A percentile compares a stretch with the other conserved stretches of the same genome.
These are phyloP conservation scores for Macrochelys suwanniensis DNA, from an alignment of 2,797 vertebrate genomes.

Conservation along the genomic window DNA sequence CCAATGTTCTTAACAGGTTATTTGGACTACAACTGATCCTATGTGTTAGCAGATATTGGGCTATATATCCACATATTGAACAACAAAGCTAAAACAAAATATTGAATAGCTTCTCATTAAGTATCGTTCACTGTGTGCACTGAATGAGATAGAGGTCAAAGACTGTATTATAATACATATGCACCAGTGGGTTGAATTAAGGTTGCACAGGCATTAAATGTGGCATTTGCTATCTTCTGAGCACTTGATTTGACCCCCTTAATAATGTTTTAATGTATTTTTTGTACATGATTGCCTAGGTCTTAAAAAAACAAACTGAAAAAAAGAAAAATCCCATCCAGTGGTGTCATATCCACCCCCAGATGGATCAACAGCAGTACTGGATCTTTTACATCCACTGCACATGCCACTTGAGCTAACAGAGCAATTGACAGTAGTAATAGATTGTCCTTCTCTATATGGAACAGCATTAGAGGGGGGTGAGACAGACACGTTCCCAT, in stretches of 20 bases:
- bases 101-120: neutral
- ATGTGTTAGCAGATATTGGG: neutral
- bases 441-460: neutral
- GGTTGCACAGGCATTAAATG: neutral
- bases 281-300: neutral
- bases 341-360: neutral
- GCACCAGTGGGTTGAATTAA: neutral
- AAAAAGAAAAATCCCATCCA: neutral
- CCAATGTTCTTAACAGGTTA: rapidly evolving
- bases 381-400: too few relatives aligned
- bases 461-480: too few relatives aligned
- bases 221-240: neutral
- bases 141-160: neutral
- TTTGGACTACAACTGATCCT: neutral
- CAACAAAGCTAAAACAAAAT: neutral
- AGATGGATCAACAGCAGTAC: neutral
- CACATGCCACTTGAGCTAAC: neutral
- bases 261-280: neutral
- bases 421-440: neutral
- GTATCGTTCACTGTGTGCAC: neutral
- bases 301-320: neutral
- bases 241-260: neutral
- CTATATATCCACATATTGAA: neutral
- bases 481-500: too few relatives aligned
- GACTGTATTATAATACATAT: neutral